Percentiles rank a stretch among this genome's conserved stretches.
Evolutionary conservation across 2,888 invertebrate genomes (phyloP).

Genomic region (Chrysotoxum bicinctum): DNA sequence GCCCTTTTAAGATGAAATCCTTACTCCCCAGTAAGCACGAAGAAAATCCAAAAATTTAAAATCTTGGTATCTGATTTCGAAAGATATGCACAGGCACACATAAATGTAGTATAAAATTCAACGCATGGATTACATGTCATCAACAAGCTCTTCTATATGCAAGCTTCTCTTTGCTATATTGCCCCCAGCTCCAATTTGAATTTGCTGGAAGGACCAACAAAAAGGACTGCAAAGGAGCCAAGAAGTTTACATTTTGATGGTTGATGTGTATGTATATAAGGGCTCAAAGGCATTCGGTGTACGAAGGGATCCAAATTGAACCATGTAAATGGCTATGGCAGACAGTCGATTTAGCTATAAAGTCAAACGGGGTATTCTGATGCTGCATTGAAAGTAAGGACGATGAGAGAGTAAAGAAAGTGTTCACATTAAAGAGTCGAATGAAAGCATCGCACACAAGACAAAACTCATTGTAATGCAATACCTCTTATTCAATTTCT

Average conservation of each 20-base stretch:
- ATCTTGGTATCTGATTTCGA: background rate
- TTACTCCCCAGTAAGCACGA: too few relatives aligned
- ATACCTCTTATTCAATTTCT: too few relatives aligned
- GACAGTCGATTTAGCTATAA: background rate
- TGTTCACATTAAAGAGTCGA: background rate
- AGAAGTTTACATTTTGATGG: constrained; percentile 2
- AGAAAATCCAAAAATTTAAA: background rate
- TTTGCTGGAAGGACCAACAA: background rate
- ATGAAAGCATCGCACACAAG: too few relatives aligned
- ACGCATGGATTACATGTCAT: background rate
- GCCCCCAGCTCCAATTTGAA: background rate
- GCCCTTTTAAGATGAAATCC: background rate
- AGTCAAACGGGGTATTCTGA: background rate
- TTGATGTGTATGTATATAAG: background rate
- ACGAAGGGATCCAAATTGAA: background rate
- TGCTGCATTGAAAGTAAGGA: background rate
- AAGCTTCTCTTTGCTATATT: background rate
- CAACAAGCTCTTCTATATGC: background rate
- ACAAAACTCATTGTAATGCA: too few relatives aligned
- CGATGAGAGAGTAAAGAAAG: background rate
- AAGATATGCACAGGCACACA: background rate
- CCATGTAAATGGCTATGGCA: background rate
- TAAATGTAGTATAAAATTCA: too few relatives aligned
- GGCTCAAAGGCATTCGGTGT: background rate
- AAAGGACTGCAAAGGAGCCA: constrained; percentile 6